Conservation (phyloP, 2,888 invertebrate genomes). For the Isoperla grammatica region DNA sequence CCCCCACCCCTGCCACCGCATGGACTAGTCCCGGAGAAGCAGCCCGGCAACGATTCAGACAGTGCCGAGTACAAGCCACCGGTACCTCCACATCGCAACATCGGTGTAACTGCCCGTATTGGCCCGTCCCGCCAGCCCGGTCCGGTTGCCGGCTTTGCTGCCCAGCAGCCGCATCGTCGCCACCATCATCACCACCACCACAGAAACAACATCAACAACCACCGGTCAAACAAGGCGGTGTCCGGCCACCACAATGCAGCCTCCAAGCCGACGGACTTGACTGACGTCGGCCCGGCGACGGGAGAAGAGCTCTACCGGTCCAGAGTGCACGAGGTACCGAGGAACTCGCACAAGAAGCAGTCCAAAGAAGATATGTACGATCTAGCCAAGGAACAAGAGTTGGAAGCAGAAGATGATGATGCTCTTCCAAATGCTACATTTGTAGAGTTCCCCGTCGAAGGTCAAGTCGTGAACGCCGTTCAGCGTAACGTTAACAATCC, state of each 20-base stretch:
- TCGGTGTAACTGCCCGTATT: conserved; percentile 52
- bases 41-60: conserved; percentile 46
- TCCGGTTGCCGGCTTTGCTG: conserved; percentile 22
- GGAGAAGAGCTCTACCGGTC: background rate
- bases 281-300: conserved; percentile 9
- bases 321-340: background rate
- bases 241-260: conserved; percentile 15
- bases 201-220: conserved; percentile 37
- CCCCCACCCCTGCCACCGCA: conserved; percentile 34
- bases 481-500: conserved; percentile 43
- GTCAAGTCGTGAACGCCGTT: conserved; percentile 23
- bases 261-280: conserved; percentile 20
- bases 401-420: conserved; percentile 21
- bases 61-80: conserved; percentile 75
- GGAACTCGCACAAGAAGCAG: conserved; percentile 15
- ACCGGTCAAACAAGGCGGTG: conserved; percentile 17
- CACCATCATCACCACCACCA: conserved; percentile 46
- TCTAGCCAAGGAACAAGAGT: conserved; percentile 3
- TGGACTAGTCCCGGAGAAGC: conserved; percentile 39
- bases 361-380: conserved; percentile 23
- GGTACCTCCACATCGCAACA: conserved; percentile 81
- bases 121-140: conserved; percentile 28
- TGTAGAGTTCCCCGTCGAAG: conserved; percentile 32
- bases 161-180: conserved; percentile 33
- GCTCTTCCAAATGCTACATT: conserved; percentile 31